Evolutionary conservation across 2,888 invertebrate species (phyloP), one percentile per base, ranked within the genome.

Genomic region (Saturnia pavonia): DNA sequence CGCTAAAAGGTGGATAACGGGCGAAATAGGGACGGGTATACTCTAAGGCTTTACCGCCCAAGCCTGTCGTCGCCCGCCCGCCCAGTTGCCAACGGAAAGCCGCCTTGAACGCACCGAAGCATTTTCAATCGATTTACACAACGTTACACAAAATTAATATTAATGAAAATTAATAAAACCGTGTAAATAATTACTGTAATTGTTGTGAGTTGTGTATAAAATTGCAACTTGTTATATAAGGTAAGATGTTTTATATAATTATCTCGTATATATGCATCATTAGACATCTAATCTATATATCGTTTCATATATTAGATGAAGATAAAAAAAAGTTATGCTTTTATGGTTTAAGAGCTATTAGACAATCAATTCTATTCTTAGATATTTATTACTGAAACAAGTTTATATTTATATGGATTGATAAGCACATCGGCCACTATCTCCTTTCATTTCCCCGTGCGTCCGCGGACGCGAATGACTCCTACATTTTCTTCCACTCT

Each of bases 51-150:
- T 86, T 81, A 77, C 82, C 86, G 83, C 87, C 88, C 88, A 81
- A 84, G 85, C 83, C 83, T 73, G 76, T 76, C 82, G 82, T 78
- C 87, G 85, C 89, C 92, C 91, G 92, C 93, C 93, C 92, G 91
- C 92, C 93, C 92, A 93, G 92, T 93, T 82, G 84, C 84, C 80
- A 80, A 76, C 79, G 82, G 89, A 75, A 77, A 80, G 83, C 85
- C 85, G 90, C 85, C 85, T 88, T 83, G 88, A 74, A 75, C 81
- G 82, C 86, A 88, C 85, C 74, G 67, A 25, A n/a, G 8, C 43
- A 43, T 69, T 54, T 22, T 34, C n/a, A 22, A 66, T 16, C n/a
- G 19, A 42, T 70, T 66, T 70, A 25, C 27, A 14, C 27, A 45
- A 43, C 43, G 40, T 66, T 54, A 16, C 6, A 42, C 7, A 42